phyloP scores from a whole-genome alignment of 2,113 vertebrate species.

The Panthera leo region DNA sequence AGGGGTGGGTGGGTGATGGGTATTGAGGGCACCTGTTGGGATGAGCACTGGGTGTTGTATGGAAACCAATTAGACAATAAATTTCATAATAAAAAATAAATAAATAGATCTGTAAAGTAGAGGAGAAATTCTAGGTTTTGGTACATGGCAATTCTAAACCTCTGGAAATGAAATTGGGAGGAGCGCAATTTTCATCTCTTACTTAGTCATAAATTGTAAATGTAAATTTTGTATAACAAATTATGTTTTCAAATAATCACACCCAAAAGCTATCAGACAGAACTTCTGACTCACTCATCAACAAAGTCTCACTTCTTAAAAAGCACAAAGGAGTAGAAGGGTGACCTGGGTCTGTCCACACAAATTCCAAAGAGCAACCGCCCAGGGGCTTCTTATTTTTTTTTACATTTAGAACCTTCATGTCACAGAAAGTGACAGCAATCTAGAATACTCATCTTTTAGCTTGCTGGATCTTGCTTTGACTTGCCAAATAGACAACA shows the following conservation, averaged over 20 bases:
- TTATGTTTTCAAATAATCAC: neutral
- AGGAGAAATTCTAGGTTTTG: slow-evolving; percentile 17
- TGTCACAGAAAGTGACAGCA: slow-evolving; percentile 37
- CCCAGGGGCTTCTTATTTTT: slow-evolving; percentile 32
- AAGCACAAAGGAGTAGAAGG: neutral
- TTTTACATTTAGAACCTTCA: slow-evolving; percentile 46
- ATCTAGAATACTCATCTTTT: slow-evolving; percentile 28
- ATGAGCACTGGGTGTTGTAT: too few species aligned
- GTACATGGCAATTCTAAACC: neutral
- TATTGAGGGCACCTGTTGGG: too few species aligned
- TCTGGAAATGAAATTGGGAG: neutral
- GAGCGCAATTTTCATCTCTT: neutral
- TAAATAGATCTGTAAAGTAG: neutral
- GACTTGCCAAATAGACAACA: slow-evolving; percentile 43
- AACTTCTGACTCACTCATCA: neutral
- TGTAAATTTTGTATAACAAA: neutral
- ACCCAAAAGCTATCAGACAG: neutral
- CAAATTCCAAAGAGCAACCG: slow-evolving; percentile 1
- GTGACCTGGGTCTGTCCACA: slow-evolving; percentile 34
- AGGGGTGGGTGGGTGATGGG: too few species aligned
- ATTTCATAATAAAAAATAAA: too few species aligned
- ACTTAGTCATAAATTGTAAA: neutral
- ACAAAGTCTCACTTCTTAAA: slow-evolving; percentile 53
- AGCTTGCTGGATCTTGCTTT: slow-evolving; percentile 63
- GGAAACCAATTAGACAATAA: too few species aligned